Evolutionary conservation across 2,113 vertebrate genomes (phyloP).

Genomic region (Bettongia penicillata): DNA sequence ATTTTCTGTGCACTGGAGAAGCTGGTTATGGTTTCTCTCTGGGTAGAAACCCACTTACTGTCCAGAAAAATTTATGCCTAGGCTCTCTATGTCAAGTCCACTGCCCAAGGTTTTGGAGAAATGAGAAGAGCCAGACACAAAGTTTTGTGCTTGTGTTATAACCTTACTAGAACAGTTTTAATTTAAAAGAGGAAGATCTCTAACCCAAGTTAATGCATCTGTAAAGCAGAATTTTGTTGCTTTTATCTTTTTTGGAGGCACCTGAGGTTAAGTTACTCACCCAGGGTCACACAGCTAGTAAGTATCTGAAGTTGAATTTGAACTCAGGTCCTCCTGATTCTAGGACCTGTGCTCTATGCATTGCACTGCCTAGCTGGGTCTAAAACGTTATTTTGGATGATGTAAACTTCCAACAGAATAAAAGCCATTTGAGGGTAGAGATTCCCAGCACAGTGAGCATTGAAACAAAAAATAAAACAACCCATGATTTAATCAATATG

Average conservation of each 20-base stretch:
- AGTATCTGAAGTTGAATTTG: no score
- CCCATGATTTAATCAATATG: neutral
- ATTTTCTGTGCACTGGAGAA: conserved; percentile 54
- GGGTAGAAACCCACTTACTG: neutral
- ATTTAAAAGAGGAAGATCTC: neutral
- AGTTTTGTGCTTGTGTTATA: neutral
- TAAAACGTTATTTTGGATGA: neutral
- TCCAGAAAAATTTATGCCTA: neutral
- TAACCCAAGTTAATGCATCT: neutral
- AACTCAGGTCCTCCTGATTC: neutral
- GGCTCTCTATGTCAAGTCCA: neutral
- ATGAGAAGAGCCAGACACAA: neutral
- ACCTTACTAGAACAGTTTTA: neutral
- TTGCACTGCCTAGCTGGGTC: neutral
- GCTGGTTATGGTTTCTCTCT: conserved; percentile 35
- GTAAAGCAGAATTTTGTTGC: neutral
- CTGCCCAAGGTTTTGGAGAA: conserved; percentile 14
- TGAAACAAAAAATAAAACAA: neutral
- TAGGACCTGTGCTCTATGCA: neutral
- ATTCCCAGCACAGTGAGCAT: neutral
- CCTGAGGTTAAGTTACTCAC: no score
- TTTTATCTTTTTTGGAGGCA: neutral
- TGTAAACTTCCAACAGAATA: neutral
- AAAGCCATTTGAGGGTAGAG: neutral
- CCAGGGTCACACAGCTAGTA: neutral